Conservation (phyloP, 2,888 invertebrate genomes). For the Griposia aprilina region DNA sequence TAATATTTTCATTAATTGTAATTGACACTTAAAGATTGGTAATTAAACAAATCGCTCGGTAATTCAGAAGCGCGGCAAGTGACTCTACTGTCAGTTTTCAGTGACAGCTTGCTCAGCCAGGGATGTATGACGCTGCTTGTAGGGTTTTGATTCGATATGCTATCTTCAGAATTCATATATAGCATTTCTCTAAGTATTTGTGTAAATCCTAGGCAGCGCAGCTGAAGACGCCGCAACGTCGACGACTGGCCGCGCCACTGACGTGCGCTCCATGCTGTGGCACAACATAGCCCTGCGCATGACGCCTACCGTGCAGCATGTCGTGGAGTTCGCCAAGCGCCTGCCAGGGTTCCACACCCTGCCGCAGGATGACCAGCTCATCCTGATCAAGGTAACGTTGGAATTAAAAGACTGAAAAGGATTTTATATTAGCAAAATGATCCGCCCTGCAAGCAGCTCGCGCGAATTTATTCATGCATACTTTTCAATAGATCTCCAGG, state of each 20-base stretch:
- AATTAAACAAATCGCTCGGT: not conserved
- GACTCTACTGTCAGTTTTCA: not conserved
- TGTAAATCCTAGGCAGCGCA: conserved; percentile 78
- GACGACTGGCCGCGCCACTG: conserved; percentile 89
- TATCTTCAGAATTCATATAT: not conserved
- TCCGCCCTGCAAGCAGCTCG: not conserved
- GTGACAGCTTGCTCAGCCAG: not conserved
- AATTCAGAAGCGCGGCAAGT: not conserved
- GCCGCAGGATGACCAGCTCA: conserved; percentile 98
- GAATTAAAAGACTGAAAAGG: not conserved
- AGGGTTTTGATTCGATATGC: not conserved
- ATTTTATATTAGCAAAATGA: not conserved
- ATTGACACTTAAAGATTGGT: not conserved
- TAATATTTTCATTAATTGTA: not conserved
- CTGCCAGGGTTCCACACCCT: conserved; percentile 97
- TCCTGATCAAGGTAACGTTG: conserved; percentile 94
- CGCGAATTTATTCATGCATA: conserved; percentile 18
- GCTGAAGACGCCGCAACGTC: conserved; percentile 86
- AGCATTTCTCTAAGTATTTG: not conserved
- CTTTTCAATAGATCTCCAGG: not conserved
- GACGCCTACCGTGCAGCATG: conserved; percentile 97
- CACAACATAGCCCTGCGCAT: conserved; percentile 96
- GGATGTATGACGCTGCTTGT: not conserved
- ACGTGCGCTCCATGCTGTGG: conserved; percentile 96
- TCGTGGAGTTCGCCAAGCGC: conserved; percentile 98